Conservation (phyloP, 2,888 invertebrate species). For the Xylocampa areola region DNA sequence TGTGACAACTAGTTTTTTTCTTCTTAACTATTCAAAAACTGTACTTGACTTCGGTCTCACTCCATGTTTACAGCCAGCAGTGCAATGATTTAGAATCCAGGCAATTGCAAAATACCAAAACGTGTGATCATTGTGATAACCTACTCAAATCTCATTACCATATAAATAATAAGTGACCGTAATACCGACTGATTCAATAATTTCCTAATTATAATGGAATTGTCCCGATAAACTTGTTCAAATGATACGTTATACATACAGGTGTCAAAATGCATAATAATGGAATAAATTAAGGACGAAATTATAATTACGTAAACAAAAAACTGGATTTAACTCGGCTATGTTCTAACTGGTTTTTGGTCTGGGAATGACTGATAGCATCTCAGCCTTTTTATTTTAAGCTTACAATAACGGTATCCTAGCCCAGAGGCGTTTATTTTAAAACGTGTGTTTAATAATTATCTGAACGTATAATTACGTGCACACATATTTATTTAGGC, state of each 20-base stretch:
- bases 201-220: neutral
- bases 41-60: no score
- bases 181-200: neutral
- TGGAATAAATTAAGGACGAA: conserved; percentile 18
- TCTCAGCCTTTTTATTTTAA: conserved; percentile 12
- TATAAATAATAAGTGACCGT: neutral
- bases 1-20: no score
- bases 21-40: no score
- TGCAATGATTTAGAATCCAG: no score
- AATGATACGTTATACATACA: conserved; percentile 20
- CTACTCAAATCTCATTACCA: neutral
- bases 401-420: conserved; percentile 25
- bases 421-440: conserved; percentile 11
- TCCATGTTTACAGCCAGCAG: no score
- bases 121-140: no score
- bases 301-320: conserved; percentile 20
- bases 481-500: no score
- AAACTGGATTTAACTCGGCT: conserved; percentile 40
- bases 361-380: conserved; percentile 29
- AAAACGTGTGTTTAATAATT: conserved; percentile 6
- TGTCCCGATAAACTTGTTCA: conserved; percentile 1
- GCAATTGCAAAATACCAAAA: no score
- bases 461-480: no score
- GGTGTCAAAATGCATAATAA: conserved; percentile 28
- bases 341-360: conserved; percentile 27